Base-by-base conservation (phyloP, 2,113 vertebrate species). In the Malurus elegans region DNA sequence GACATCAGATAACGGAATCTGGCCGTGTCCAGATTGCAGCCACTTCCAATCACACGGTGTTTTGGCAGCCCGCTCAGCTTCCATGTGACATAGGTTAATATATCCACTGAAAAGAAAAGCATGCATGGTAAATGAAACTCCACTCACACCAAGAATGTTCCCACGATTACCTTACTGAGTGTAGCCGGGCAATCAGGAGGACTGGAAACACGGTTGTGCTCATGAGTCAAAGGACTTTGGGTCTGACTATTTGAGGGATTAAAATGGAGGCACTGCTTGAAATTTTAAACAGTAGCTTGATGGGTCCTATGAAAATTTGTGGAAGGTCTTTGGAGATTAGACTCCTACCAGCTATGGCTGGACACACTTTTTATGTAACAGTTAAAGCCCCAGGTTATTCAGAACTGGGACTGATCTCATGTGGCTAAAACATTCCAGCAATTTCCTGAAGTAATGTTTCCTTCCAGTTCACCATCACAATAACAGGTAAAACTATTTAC, bases 51-150 rank as follows among this genome's bases (percentile, higher is more conserved):
- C 93, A 99, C 98, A 8, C 99, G 98, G 96, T 99, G 97, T 83
- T 99, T 99, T 36, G 99, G 99, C 86, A 99, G 96, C 18, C 99
- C 99, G n/a, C 99, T 99, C 79, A 99, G 98, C 91, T 99, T 99
- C 99, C 99, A 99, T 56, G 99, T 99, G 58, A 99, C 98, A 4
- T 99, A 99, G 23, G 99, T 99, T 90, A 99, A 95, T 93, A 99
- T 98, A 51, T 99, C 99, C 95, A 99, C 99, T 99, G 94, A 50
- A 83, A 81, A 83, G 19, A 38, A 80, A 80, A 94, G 81, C 6
- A 58, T 0, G 34, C 26, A 66, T 2, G 54, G 29, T 53, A 66
- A 89, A 23, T 57, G 1, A 82, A 81, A 66, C 28, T 51, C 45
- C 17, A 21, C 51, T 92, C 20, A 17, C 48, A 18, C 25, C 69